These are phyloP conservation scores for Drosophila pegasa DNA, from an alignment of 2,888 invertebrate genomes.

Conservation along the genomic window DNA sequence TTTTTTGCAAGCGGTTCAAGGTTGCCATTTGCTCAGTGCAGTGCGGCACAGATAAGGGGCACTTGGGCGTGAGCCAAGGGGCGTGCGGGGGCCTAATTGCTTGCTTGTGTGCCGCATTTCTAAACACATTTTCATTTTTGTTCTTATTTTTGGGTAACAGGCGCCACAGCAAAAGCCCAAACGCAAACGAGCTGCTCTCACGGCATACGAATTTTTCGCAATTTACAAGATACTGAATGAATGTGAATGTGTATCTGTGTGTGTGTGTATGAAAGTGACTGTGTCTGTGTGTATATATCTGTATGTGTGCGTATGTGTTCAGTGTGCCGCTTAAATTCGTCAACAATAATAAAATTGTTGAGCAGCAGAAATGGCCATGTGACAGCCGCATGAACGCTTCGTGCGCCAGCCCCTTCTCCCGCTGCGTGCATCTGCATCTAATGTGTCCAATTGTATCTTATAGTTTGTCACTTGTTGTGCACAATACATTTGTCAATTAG, in stretches of 20 bases:
- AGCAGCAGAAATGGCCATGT: conserved; percentile 36
- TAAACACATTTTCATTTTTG: conserved; percentile 9
- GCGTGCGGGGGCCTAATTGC: conserved; percentile 42
- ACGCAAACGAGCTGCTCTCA: conserved; percentile 7
- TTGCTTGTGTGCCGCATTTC: conserved; percentile 40
- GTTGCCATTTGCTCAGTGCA: conserved; percentile 51
- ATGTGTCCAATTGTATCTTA: conserved; percentile 32
- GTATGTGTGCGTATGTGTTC: not conserved
- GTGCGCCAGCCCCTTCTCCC: conserved; percentile 10
- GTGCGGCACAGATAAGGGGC: not conserved
- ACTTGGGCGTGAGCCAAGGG: not conserved
- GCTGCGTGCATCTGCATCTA: conserved; percentile 20
- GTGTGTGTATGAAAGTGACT: conserved; percentile 7
- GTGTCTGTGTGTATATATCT: conserved; percentile 1
- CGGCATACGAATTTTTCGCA: conserved; percentile 11
- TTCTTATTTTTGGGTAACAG: conserved; percentile 58
- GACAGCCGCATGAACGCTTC: conserved; percentile 44
- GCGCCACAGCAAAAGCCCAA: conserved; percentile 53
- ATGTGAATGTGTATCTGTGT: not conserved
- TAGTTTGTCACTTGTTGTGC: conserved; percentile 20
- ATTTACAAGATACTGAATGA: conserved; percentile 26
- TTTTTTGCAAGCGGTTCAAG: conserved; percentile 77
- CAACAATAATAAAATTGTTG: conserved; percentile 50
- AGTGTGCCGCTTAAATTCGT: conserved; percentile 43
- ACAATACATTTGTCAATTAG: conserved; percentile 41